Percentiles rank a stretch among this genome's conserved stretches.
phyloP scores from a whole-genome alignment of 2,797 vertebrate genomes.

The Knipowitschia caucasica region DNA sequence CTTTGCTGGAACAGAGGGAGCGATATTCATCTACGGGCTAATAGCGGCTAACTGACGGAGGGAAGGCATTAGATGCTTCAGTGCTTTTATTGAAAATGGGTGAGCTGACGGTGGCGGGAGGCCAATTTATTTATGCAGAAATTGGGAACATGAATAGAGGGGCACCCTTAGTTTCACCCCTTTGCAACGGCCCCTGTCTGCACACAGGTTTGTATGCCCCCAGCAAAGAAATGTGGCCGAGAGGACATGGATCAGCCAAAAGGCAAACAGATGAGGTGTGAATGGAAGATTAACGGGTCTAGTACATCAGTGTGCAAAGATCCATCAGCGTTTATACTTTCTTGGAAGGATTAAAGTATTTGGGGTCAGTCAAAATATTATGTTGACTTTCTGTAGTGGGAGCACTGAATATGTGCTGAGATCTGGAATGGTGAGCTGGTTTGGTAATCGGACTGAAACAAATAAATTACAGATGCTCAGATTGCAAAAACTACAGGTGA shows the following conservation, averaged over 20 bases:
- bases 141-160: slow-evolving; percentile 46
- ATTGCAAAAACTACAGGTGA: too few relatives aligned
- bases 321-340: too few relatives aligned
- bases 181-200: slow-evolving; percentile 14
- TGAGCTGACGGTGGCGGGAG: slow-evolving; percentile 57
- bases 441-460: too few relatives aligned
- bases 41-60: slow-evolving; percentile 72
- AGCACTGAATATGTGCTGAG: too few relatives aligned
- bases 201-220: neutral
- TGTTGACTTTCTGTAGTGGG: too few relatives aligned
- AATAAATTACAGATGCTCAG: too few relatives aligned
- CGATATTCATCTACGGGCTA: slow-evolving; percentile 74
- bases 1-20: slow-evolving; percentile 67
- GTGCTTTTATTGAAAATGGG: slow-evolving; percentile 72
- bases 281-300: neutral
- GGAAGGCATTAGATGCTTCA: slow-evolving; percentile 69
- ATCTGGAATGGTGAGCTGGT: too few relatives aligned
- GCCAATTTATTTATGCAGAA: slow-evolving; percentile 62
- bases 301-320: neutral
- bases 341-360: too few relatives aligned
- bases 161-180: slow-evolving; percentile 39
- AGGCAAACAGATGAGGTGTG: neutral
- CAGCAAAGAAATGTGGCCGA: neutral
- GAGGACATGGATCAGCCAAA: neutral
- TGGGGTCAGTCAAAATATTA: too few relatives aligned